Base-by-base conservation (phyloP, 2,113 vertebrate genomes). In the Dipodomys merriami region DNA sequence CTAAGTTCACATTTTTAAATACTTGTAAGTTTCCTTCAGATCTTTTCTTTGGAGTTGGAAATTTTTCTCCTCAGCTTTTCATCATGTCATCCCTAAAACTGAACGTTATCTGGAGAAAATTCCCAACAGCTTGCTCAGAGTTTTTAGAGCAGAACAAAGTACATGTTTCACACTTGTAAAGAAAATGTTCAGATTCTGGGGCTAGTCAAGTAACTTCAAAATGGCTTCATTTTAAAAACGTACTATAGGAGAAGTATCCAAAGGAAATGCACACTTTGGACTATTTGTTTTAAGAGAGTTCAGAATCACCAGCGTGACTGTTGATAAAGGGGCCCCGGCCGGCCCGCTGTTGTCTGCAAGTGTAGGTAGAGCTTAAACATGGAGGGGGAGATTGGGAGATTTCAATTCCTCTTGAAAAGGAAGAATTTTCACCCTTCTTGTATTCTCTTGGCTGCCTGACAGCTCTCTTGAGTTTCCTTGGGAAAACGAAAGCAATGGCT, bases 91-190 rank as follows among this genome's bases (percentile, higher is more conserved):
- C 7, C 33, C 2, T 6, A 81, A 83, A 53, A 62, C 7, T 84
- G 49, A 82, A 91, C 85, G 83, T 90, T 69, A 74, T 74, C 60
- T 73, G 72, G 85, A 93, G 64, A 89, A 94, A 93, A 85, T 71
- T 91, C 44, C 71, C 74, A 88, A 79, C 92, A 86, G 27, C 65
- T 88, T 83, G 74, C 78, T 86, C 83, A 53, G 49, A 92, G n/a
- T 76, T 90, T 93, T 91, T 76, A 90, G 65, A 92, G 90, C 78
- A 96, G 77, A 94, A 83, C 67, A 93, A 83, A 89, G 30, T 76
- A 84, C 44, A 78, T 8, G 39, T n/a, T 80, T 94, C 80, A 83
- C 77, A 91, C 53, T 71, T 83, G 80, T 65, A 89, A 91, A 91
- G 60, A 92, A 86, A 83, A 91, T 67, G 53, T 71, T 93, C 69